These are phyloP conservation scores for Genyomyrus donnyi DNA, from an alignment of 2,113 vertebrate genomes.

Conservation along the genomic window DNA sequence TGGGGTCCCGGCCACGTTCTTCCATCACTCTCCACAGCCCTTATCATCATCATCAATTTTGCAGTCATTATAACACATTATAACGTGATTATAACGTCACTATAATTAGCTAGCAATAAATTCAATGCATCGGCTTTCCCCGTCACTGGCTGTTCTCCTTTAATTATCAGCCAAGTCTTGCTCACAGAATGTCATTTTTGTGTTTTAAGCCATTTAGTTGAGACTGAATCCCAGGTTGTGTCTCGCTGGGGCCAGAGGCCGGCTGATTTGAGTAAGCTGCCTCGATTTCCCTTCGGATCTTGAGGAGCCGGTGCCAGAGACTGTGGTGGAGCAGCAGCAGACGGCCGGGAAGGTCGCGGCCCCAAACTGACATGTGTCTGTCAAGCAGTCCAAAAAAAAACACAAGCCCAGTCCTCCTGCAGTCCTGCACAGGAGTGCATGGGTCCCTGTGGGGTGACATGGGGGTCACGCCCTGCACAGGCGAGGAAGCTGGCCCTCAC, in stretches of 20 bases:
- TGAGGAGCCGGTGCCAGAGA: background rate
- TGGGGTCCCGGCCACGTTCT: slow-evolving; percentile 9
- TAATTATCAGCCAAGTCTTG: background rate
- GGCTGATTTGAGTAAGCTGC: background rate
- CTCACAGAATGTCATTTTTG: background rate
- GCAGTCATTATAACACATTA: slow-evolving; percentile 50
- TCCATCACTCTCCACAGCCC: slow-evolving; percentile 45
- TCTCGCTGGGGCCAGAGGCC: no score
- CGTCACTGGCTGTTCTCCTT: background rate
- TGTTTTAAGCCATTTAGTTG: background rate
- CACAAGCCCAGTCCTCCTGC: slow-evolving; percentile 68
- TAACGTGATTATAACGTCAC: background rate
- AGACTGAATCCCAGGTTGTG: background rate
- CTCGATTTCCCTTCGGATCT: background rate
- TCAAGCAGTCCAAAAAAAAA: slow-evolving; percentile 68
- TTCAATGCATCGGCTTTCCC: background rate
- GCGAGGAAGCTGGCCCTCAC: slow-evolving; percentile 63
- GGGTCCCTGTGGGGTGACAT: slow-evolving; percentile 63
- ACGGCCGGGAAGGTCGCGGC: slow-evolving; percentile 42
- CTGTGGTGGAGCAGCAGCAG: slow-evolving; percentile 41
- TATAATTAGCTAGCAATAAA: slow-evolving; percentile 28
- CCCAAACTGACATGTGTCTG: slow-evolving; percentile 59
- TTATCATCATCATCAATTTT: slow-evolving; percentile 57
- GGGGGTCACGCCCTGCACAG: slow-evolving; percentile 62
- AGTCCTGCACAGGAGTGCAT: slow-evolving; percentile 52